phyloP scores from a whole-genome alignment of 2,888 invertebrate species.

The Spodoptera littoralis region DNA sequence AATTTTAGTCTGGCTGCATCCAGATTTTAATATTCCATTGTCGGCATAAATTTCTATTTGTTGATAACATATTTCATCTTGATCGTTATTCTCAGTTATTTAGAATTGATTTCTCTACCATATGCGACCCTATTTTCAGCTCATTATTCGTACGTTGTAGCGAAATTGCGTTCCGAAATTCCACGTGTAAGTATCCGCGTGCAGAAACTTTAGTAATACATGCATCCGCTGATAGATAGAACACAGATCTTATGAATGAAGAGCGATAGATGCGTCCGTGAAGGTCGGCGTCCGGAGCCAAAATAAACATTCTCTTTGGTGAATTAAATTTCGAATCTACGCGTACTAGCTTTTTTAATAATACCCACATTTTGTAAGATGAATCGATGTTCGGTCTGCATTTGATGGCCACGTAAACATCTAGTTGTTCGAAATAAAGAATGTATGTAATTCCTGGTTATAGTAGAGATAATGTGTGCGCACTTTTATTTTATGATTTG shows the following conservation, averaged over 20 bases:
- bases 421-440: constrained; percentile 22
- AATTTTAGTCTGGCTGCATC: too few species aligned
- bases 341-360: constrained; percentile 19
- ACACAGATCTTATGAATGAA: constrained; percentile 50
- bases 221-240: constrained; percentile 42
- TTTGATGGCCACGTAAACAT: constrained; percentile 31
- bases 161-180: constrained; percentile 10
- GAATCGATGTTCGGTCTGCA: constrained; percentile 23
- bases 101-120: too few species aligned
- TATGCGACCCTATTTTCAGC: too few species aligned
- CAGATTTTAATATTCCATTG: too few species aligned
- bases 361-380: constrained; percentile 36
- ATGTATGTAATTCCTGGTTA: constrained; percentile 31
- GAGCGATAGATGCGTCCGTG: constrained; percentile 43
- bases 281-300: constrained; percentile 49
- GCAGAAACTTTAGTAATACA: constrained; percentile 30
- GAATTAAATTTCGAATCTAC: constrained; percentile 33
- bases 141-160: background rate
- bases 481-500: constrained; percentile 31
- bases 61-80: too few species aligned
- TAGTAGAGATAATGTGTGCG: constrained; percentile 10
- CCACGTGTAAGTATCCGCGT: constrained; percentile 7
- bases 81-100: too few species aligned
- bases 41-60: too few species aligned
- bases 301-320: constrained; percentile 54